Percentiles rank a stretch among this genome's conserved stretches.
phyloP scores from a whole-genome alignment of 2,888 invertebrate genomes.

The Ligdia adustata region DNA sequence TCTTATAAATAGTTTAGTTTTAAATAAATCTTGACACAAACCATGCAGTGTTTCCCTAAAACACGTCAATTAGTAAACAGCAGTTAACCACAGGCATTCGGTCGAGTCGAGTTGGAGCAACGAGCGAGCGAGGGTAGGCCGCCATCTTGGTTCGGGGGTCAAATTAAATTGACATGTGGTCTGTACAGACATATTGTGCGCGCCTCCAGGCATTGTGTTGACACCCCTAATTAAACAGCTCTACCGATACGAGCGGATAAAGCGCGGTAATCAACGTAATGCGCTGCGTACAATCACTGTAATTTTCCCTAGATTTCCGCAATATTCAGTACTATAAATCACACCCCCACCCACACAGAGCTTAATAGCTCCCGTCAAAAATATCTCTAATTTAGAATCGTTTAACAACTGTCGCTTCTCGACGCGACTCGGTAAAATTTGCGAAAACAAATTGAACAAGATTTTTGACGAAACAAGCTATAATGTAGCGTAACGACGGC shows the following conservation, averaged over 20 bases:
- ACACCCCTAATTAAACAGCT: constrained; percentile 80
- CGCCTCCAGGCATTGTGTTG: constrained; percentile 72
- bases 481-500: constrained; percentile 27
- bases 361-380: constrained; percentile 42
- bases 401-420: constrained; percentile 29
- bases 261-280: constrained; percentile 73
- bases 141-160: constrained; percentile 80
- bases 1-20: constrained; percentile 35
- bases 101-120: constrained; percentile 52
- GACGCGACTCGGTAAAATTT: constrained; percentile 10
- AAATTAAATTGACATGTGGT: constrained; percentile 83
- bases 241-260: constrained; percentile 70
- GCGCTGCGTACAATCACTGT: constrained; percentile 59
- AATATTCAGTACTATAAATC: constrained; percentile 53
- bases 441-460: constrained; percentile 17
- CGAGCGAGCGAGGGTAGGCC: constrained; percentile 57
- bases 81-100: constrained; percentile 71
- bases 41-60: constrained; percentile 67
- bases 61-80: constrained; percentile 75
- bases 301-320: constrained; percentile 48
- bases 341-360: constrained; percentile 39
- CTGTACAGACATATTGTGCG: constrained; percentile 75
- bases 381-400: constrained; percentile 20
- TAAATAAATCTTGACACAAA: constrained; percentile 58
- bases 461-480: constrained; percentile 27